Evolutionary conservation across 2,797 vertebrate genomes (phyloP), one percentile per base, ranked within the genome.

Genomic region (Caiman crocodilus): DNA sequence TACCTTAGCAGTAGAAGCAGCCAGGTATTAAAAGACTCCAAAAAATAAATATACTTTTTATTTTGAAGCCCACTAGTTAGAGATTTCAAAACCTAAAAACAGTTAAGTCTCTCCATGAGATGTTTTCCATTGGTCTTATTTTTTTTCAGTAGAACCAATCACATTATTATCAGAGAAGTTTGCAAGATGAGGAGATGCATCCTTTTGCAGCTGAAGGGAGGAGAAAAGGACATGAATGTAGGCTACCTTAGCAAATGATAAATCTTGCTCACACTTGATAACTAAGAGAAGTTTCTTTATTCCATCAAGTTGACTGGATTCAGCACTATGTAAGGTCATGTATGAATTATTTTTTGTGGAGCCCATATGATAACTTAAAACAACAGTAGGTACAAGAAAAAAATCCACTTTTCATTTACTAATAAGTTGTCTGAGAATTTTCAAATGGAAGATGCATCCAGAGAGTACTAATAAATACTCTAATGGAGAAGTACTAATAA

Each of bases 341-440:
- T 50, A 50, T 50, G 42, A 50, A 50, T 50, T 50, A 50, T 50
- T 50, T 50, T 50, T 50, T 50, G 42, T 50, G 42, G 9, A 50
- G 42, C 42, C 42, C 42, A 50, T 50, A 50, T 50, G 10, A 50
- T 50, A 50, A 50, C 42, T 50, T 50, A 50, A 50, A 50, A 50
- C 42, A 50, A 50, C 42, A 50, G 42, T 50, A 50, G 42, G 42
- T 50, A 50, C 42, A 10, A 63, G 60, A 26, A 25, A 91, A 89
- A 55, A 15, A 86, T 13, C 14, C 69, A 91, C 92, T 91, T 93
- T 83, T 93, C 74, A 71, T 85, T 85, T 21, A 84, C 42, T 60
- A 25, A 58, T 50, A 35, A 5, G 59, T 10, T 10, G 42, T 50
- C 42, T 50, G 42, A 50, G 42, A 50, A 50, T 50, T 50, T 50